These are phyloP conservation scores for Sisor rabdophorus DNA, from an alignment of 2,113 vertebrate genomes.

Conservation along the genomic window DNA sequence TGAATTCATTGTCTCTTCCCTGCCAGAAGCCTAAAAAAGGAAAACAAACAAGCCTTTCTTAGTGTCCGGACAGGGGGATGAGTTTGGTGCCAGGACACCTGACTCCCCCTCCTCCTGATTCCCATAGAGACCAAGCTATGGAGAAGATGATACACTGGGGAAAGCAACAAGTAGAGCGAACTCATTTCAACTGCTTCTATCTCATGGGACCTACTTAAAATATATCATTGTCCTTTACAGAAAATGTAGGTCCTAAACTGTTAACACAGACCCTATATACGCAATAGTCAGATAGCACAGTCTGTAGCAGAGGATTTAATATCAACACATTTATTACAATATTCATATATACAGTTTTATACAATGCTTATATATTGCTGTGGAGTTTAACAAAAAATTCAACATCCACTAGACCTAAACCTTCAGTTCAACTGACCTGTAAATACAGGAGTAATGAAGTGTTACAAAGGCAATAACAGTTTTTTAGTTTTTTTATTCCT, in stretches of 20 bases:
- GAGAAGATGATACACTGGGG: conserved; percentile 27
- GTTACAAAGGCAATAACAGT: neutral
- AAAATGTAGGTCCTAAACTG: conserved; percentile 39
- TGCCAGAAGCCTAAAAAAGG: conserved; percentile 35
- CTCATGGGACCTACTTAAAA: conserved; percentile 34
- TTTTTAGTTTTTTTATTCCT: neutral
- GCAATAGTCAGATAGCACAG: neutral
- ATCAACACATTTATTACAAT: neutral
- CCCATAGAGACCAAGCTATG: conserved; percentile 36
- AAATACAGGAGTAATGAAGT: neutral
- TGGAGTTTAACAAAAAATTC: neutral
- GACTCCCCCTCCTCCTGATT: conserved; percentile 14
- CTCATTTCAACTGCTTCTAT: conserved; percentile 26
- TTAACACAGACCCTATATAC: conserved; percentile 17
- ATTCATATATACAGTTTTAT: no score
- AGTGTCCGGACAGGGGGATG: conserved; percentile 45
- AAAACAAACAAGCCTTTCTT: conserved; percentile 51
- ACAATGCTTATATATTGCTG: no score
- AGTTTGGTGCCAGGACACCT: conserved; percentile 49
- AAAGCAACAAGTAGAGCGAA: conserved; percentile 41
- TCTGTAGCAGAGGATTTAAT: neutral
- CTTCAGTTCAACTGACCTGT: neutral
- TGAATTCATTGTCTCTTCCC: conserved; percentile 47
- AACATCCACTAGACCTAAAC: neutral
- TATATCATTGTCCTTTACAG: conserved; percentile 43